A percentile compares a stretch with the other conserved stretches of the same genome.
These are phyloP conservation scores for Vanessa cardui DNA, from an alignment of 2,888 invertebrate genomes.

Conservation along the genomic window DNA sequence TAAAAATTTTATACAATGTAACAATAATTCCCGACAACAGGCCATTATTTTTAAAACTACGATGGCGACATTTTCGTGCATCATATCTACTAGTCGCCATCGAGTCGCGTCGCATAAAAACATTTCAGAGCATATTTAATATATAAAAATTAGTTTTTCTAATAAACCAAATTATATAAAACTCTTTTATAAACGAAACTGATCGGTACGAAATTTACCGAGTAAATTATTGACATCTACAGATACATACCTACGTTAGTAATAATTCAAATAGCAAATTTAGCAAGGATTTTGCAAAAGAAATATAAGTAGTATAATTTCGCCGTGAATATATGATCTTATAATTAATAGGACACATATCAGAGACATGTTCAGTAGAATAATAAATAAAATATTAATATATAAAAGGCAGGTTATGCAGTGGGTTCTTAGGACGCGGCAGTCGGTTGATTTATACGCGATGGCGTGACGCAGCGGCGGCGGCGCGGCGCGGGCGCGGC, in stretches of 20 bases:
- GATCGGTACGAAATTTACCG: no score
- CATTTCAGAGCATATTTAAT: background rate
- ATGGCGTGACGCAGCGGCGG: conserved; percentile 54
- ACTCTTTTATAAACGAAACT: no score
- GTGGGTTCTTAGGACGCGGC: conserved; percentile 45
- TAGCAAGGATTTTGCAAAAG: no score
- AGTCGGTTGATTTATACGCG: conserved; percentile 57
- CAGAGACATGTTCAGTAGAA: background rate
- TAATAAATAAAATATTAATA: conserved; percentile 5
- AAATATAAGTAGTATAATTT: background rate
- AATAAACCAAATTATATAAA: background rate
- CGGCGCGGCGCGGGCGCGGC: conserved; percentile 62
- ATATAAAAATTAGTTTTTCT: background rate
- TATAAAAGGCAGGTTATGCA: conserved; percentile 21
- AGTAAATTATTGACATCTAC: no score
- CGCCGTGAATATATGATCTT: background rate
- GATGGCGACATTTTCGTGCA: background rate
- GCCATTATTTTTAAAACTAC: background rate
- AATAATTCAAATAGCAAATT: no score
- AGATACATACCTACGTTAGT: no score
- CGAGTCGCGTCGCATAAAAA: background rate
- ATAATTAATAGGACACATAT: background rate
- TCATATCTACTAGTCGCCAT: background rate
- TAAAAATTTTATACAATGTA: no score
- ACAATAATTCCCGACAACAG: no score